phyloP scores from a whole-genome alignment of 1,140 invertebrate genomes.

The Drosophila paulistorum region DNA sequence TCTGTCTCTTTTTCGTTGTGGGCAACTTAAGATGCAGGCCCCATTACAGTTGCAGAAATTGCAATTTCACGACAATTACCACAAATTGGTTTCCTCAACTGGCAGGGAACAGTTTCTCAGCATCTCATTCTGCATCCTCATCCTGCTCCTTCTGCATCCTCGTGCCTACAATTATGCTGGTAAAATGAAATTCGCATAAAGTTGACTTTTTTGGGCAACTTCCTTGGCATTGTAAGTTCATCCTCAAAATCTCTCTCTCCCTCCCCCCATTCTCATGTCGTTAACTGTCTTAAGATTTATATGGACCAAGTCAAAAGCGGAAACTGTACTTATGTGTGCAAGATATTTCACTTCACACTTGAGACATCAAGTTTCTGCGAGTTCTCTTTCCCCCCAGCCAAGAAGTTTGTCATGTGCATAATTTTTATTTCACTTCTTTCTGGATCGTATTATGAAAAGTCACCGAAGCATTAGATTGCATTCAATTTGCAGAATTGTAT shows the following conservation, averaged over 20 bases:
- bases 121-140: conserved; percentile 31
- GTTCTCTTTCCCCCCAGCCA: conserved; percentile 21
- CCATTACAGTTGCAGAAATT: conserved; percentile 80
- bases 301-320: conserved; percentile 69
- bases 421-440: conserved; percentile 63
- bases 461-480: conserved; percentile 45
- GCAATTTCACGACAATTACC: conserved; percentile 80
- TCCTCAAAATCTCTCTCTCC: conserved; percentile 39
- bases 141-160: conserved; percentile 28
- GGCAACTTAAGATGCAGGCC: conserved; percentile 33
- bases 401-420: conserved; percentile 72
- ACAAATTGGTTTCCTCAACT: conserved; percentile 80
- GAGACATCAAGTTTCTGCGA: conserved; percentile 71
- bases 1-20: conserved; percentile 32
- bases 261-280: conserved; percentile 49
- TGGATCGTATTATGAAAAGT: conserved; percentile 47
- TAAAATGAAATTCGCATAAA: conserved; percentile 62
- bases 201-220: conserved; percentile 63
- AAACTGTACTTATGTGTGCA: conserved; percentile 72
- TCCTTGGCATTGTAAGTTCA: conserved; percentile 63
- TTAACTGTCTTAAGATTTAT: conserved; percentile 81
- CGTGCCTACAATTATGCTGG: conserved; percentile 63
- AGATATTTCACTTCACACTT: conserved; percentile 76
- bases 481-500: conserved; percentile 56
- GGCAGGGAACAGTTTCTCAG: conserved; percentile 58